phyloP scores from a whole-genome alignment of 1,140 invertebrate genomes.

The Bemisia tabaci region DNA sequence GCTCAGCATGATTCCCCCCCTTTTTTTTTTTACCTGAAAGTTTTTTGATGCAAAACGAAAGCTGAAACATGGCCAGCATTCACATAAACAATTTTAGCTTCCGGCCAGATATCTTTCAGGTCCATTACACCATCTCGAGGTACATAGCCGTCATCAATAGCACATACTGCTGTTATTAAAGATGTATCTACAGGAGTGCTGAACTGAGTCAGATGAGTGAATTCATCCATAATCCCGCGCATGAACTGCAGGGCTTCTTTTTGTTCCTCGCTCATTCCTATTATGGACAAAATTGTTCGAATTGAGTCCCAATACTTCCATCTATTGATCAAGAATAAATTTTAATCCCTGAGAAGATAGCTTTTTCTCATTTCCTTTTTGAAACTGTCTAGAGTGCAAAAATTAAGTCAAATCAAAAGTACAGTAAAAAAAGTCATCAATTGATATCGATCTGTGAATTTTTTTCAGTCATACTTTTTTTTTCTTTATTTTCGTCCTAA shows the following conservation, averaged over 20 bases:
- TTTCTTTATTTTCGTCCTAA: too few relatives aligned
- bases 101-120: slow-evolving; percentile 82
- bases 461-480: too few relatives aligned
- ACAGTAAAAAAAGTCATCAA: too few relatives aligned
- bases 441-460: too few relatives aligned
- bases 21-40: slow-evolving; percentile 69
- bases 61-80: slow-evolving; percentile 82
- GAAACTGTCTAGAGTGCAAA: too few relatives aligned
- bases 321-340: too few relatives aligned
- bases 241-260: slow-evolving; percentile 80
- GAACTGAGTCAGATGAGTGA: slow-evolving; percentile 91
- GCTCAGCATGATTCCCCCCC: too few relatives aligned
- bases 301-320: too few relatives aligned
- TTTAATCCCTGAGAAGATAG: too few relatives aligned
- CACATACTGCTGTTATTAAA: slow-evolving; percentile 72
- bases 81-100: slow-evolving; percentile 71
- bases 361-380: too few relatives aligned
- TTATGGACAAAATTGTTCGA: too few relatives aligned
- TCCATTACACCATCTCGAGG: slow-evolving; percentile 66
- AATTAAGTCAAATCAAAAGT: too few relatives aligned
- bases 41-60: slow-evolving; percentile 71
- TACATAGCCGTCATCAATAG: slow-evolving; percentile 83
- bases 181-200: slow-evolving; percentile 69
- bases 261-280: slow-evolving; percentile 3
- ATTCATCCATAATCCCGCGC: slow-evolving; percentile 97